Base-by-base conservation (phyloP, 2,113 vertebrate species). In the Seriola dumerili region DNA sequence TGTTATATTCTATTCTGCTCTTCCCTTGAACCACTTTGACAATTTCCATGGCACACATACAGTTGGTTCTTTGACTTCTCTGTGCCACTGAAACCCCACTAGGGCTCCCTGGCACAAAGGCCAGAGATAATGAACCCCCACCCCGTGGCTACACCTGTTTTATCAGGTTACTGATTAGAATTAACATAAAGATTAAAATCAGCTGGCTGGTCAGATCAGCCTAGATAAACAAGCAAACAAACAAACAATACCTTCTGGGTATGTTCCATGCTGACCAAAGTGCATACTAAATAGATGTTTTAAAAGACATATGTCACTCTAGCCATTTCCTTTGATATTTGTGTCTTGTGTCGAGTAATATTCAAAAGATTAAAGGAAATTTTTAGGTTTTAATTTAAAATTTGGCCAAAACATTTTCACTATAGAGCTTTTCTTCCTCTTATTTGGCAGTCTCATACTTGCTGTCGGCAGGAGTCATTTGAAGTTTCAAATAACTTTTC, bases 401-500 rank as follows among this genome's bases (percentile, higher is more conserved):
- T 71, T 12, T 38, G 8, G 11, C 67, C 55, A 21, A 25, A 75
- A 48, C 58, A 32, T 66, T 77, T 73, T 34, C 52, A 29, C 55
- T 32, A 8, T 46, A 76, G 34, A 62, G 25, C 14, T 62, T 75
- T 67, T 58, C 8, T 70, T 75, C 21, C 66, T 19, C 0, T 55
- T 21, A 46, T 54, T 40, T 69, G 57, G 66, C 36, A 25, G 46
- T 12, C 52, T 50, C 46, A 48, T 59, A 71, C 67, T 63, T 73
- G 29, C 66, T 34, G 29, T 64, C 42, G 5, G 40, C 38, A 34
- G 36, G 29, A 48, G 40, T 29, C 71, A 65, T 80, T 16, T 68
- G n/a, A 68, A 42, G 65, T 85, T 81, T 79, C 42, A 72, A 84
- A 81, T 87, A 36, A 62, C n/a, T 76, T 86, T 10, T 76, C 19